Evolutionary conservation across 2,888 invertebrate species (phyloP).

Genomic region (Hirtodrosophila duncani): DNA sequence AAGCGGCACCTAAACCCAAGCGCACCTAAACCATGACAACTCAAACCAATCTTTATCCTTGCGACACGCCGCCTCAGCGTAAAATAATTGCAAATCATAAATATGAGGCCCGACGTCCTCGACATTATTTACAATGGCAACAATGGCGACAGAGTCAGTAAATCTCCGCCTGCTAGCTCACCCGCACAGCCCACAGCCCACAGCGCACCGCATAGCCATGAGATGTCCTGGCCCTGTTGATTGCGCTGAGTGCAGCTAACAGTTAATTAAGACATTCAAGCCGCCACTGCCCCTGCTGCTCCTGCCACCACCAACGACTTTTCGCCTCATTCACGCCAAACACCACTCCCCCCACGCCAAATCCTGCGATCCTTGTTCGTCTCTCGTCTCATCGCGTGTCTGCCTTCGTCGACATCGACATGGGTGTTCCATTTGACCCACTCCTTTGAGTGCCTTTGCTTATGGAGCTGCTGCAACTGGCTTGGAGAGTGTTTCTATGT

Average conservation of each 20-base stretch:
- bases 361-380: neutral
- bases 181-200: conserved; percentile 1
- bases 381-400: conserved; percentile 54
- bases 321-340: conserved; percentile 9
- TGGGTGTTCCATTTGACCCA: conserved; percentile 27
- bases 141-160: conserved; percentile 37
- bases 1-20: conserved; percentile 36
- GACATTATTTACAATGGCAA: conserved; percentile 59
- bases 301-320: conserved; percentile 1
- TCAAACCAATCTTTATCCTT: neutral
- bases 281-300: conserved; percentile 16
- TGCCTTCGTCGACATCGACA: conserved; percentile 37
- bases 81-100: conserved; percentile 66
- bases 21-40: too few relatives aligned
- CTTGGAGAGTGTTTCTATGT: conserved; percentile 39
- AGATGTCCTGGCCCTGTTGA: conserved; percentile 23
- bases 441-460: conserved; percentile 11
- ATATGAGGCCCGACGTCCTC: conserved; percentile 54
- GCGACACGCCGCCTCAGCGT: conserved; percentile 15
- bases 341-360: conserved; percentile 13
- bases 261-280: conserved; percentile 66
- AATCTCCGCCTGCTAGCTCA: too few relatives aligned
- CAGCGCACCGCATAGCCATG: too few relatives aligned
- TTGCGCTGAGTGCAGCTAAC: conserved; percentile 52
- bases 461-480: neutral